Evolutionary conservation across 2,113 vertebrate species (phyloP).

Genomic region (Archilochus colubris): DNA sequence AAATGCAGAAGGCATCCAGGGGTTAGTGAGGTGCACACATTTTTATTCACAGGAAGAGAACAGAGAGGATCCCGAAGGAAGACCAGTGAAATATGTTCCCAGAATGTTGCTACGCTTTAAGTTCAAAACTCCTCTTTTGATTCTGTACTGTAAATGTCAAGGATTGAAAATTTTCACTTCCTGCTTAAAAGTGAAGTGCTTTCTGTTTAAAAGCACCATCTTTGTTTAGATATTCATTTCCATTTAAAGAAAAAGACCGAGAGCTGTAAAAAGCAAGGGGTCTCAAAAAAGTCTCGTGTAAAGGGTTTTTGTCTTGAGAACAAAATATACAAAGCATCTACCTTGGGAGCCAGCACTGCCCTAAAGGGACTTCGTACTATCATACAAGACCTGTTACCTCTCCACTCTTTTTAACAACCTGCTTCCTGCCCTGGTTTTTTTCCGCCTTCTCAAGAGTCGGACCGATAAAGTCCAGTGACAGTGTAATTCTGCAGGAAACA

Average conservation of each 20-base stretch:
- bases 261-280: not conserved
- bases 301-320: not conserved
- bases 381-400: not conserved
- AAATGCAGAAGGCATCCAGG: not conserved
- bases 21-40: not conserved
- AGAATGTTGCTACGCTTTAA: rapidly evolving
- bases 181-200: not conserved
- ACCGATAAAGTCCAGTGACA: not conserved
- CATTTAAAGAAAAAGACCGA: not conserved
- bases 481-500: not conserved
- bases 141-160: not conserved
- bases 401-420: not conserved
- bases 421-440: not conserved
- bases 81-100: rapidly evolving
- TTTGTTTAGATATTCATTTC: not conserved
- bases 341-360: not conserved
- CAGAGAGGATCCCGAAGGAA: not conserved
- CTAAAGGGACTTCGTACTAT: not conserved
- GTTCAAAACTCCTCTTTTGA: not conserved
- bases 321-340: not conserved
- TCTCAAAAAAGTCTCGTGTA: not conserved
- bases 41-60: not conserved
- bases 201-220: rapidly evolving
- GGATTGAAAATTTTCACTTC: not conserved
- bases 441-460: not conserved